Conservation (phyloP, 2,888 invertebrate genomes). For the Cryptocephalus moraei region DNA sequence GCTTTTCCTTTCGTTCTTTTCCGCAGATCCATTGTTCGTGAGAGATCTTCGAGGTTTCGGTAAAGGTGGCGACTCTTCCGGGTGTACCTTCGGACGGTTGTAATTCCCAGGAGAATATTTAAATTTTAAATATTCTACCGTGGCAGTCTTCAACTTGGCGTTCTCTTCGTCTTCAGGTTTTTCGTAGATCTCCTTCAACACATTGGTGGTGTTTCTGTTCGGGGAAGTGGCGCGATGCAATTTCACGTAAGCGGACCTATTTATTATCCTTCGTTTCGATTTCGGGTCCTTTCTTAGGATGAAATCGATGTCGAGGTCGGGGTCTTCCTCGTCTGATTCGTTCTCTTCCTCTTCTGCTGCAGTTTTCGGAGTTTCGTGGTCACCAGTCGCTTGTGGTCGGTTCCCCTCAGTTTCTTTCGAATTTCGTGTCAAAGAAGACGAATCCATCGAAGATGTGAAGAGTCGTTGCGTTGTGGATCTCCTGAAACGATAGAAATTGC, state of each 20-base stretch:
- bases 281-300: neutral
- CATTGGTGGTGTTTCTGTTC: neutral
- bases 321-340: too few species aligned
- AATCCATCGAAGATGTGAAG: too few species aligned
- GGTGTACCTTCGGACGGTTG: constrained; percentile 9
- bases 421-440: too few species aligned
- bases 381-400: too few species aligned
- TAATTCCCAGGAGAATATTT: constrained; percentile 23
- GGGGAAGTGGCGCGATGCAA: neutral
- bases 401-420: too few species aligned
- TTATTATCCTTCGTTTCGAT: neutral
- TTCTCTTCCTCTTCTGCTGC: too few species aligned
- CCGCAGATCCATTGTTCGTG: constrained; percentile 10
- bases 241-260: constrained; percentile 14
- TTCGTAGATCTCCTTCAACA: neutral
- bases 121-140: neutral
- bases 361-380: too few species aligned
- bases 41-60: constrained; percentile 13
- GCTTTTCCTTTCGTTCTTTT: constrained; percentile 20
- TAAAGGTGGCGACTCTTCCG: constrained; percentile 3
- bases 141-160: neutral
- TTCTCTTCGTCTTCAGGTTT: neutral
- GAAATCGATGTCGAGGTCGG: neutral
- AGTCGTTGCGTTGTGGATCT: too few species aligned
- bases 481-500: too few species aligned